Conservation (phyloP, 2,888 invertebrate species). For the Sipha maydis region DNA sequence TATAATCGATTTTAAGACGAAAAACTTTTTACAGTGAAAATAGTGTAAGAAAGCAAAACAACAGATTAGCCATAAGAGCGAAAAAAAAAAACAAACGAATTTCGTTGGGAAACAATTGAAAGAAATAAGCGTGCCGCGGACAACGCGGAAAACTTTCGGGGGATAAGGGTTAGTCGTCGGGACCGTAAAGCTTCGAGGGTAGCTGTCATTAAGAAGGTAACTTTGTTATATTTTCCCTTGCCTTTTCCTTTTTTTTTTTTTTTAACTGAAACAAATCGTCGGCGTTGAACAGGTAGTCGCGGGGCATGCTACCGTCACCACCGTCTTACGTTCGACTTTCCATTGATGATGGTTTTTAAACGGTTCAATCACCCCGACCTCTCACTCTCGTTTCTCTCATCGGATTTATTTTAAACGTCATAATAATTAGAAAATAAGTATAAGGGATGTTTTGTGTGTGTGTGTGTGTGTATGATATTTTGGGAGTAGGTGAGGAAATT, state of each 20-base stretch:
- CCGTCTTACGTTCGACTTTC: constrained; percentile 35
- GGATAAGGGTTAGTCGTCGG: constrained; percentile 61
- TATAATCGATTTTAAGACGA: constrained; percentile 7
- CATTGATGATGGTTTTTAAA: constrained; percentile 53
- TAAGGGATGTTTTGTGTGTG: background rate
- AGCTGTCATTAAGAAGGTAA: constrained; percentile 62
- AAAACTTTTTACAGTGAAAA: constrained; percentile 6
- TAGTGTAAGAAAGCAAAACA: constrained; percentile 1
- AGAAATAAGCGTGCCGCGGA: constrained; percentile 50
- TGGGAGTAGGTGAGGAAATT: background rate
- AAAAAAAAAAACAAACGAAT: constrained; percentile 18
- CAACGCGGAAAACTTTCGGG: constrained; percentile 39
- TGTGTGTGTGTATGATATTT: no score
- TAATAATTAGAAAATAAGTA: background rate
- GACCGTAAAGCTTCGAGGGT: constrained; percentile 61
- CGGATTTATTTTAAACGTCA: background rate
- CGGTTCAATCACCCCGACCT: constrained; percentile 21
- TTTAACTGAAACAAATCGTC: constrained; percentile 57
- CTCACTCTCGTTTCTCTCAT: background rate
- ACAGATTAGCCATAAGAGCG: constrained; percentile 28
- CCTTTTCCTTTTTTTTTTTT: constrained; percentile 42
- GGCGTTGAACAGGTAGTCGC: constrained; percentile 55
- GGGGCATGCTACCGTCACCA: constrained; percentile 1
- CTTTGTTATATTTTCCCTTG: constrained; percentile 60
- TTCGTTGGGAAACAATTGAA: constrained; percentile 43